Base-by-base conservation (phyloP, 2,797 vertebrate species). In the Aselliscus stoliczkanus region DNA sequence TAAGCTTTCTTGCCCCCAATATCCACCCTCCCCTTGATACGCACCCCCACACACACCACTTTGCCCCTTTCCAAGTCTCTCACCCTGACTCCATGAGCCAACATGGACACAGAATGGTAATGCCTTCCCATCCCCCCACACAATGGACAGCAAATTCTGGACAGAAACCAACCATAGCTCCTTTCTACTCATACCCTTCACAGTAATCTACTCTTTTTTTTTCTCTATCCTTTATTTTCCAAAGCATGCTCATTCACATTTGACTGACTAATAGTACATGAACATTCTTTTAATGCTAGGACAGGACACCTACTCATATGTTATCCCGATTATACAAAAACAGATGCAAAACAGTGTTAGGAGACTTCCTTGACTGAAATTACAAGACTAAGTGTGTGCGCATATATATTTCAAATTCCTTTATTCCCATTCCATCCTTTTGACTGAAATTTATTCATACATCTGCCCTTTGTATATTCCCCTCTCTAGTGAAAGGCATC, bases 211-310 rank as follows among this genome's bases (percentile, higher is more conserved):
- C 7, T 52, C 29, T 95, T 85, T 73, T 18, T 64, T 90, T 96
- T 90, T 56, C 52, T n/a, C 34, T 93, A 29, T 44, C 65, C 39
- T 94, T 86, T 85, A 84, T 56, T 84, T 96, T 87, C 80, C 54
- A 67, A 90, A 62, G 12, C 64, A 90, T 50, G 39, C 39, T 93
- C n/a, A 73, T 69, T 92, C 54, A 88, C 27, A 56, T 81, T 29
- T 62, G n/a, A n/a, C n/a, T n/a, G n/a, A n/a, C n/a, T n/a, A n/a
- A n/a, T n/a, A n/a, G n/a, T n/a, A n/a, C n/a, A n/a, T n/a, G n/a
- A n/a, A n/a, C n/a, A n/a, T n/a, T n/a, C n/a, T n/a, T n/a, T n/a
- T n/a, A n/a, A n/a, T n/a, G n/a, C n/a, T n/a, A n/a, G n/a, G n/a
- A n/a, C n/a, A n/a, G n/a, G n/a, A n/a, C n/a, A n/a, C n/a, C n/a